These are phyloP conservation scores for Drosophila monieri DNA, from an alignment of 2,888 invertebrate genomes.

Conservation along the genomic window DNA sequence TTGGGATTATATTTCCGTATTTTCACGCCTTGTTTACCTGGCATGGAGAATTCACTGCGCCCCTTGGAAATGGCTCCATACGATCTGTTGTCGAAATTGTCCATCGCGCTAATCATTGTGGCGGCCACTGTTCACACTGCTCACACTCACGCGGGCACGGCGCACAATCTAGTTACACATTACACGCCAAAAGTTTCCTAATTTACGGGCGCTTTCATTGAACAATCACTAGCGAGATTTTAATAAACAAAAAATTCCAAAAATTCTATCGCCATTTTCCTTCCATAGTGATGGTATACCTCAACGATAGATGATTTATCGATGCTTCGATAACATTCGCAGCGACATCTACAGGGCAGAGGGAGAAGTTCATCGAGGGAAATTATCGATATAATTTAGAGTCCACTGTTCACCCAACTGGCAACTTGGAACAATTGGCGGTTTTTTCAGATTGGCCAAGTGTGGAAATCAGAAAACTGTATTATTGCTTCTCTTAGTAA, in stretches of 20 bases:
- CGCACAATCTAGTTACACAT: slow-evolving; percentile 61
- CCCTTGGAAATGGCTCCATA: slow-evolving; percentile 82
- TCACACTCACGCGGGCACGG: slow-evolving; percentile 43
- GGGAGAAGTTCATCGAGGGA: too few species aligned
- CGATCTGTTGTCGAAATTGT: slow-evolving; percentile 82
- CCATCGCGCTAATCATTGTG: slow-evolving; percentile 83
- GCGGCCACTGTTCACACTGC: slow-evolving; percentile 34
- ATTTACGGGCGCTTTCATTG: slow-evolving; percentile 63
- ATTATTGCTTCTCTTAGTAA: too few species aligned
- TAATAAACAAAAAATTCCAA: slow-evolving; percentile 18
- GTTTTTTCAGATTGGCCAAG: too few species aligned
- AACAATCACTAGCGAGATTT: slow-evolving; percentile 51
- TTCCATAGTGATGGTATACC: not conserved
- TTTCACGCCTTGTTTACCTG: slow-evolving; percentile 74
- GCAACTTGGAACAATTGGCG: too few species aligned
- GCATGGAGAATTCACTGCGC: slow-evolving; percentile 83
- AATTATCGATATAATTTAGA: too few species aligned
- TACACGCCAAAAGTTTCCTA: slow-evolving; percentile 29
- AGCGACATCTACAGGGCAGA: too few species aligned
- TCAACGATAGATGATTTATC: too few species aligned
- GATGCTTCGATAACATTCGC: too few species aligned
- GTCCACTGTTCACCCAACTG: too few species aligned
- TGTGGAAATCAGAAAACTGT: too few species aligned
- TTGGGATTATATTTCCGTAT: not conserved
- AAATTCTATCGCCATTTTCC: slow-evolving; percentile 5